Evolutionary conservation across 2,888 invertebrate species (phyloP).

Genomic region (Cryptocheilus praepositus): DNA sequence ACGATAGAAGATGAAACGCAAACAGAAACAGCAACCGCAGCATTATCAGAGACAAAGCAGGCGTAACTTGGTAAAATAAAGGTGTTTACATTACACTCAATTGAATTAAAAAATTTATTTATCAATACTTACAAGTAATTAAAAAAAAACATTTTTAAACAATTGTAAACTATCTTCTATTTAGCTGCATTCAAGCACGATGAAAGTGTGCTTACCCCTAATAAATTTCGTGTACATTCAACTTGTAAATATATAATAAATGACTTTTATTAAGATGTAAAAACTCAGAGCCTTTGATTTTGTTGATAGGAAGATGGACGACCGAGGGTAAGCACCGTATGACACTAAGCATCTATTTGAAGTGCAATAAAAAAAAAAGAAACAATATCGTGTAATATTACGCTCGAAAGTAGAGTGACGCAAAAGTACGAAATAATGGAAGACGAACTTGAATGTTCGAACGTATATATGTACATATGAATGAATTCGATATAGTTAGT

Average conservation of each 20-base stretch:
- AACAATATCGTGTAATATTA: slow-evolving; percentile 36
- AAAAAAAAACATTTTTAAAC: slow-evolving; percentile 63
- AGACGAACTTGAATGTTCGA: slow-evolving; percentile 41
- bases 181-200: slow-evolving; percentile 48
- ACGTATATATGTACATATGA: slow-evolving; percentile 44
- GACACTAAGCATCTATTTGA: slow-evolving; percentile 33
- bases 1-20: slow-evolving; percentile 64
- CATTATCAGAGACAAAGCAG: slow-evolving; percentile 15
- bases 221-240: slow-evolving; percentile 33
- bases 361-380: slow-evolving; percentile 14
- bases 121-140: slow-evolving; percentile 64
- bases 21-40: slow-evolving; percentile 18
- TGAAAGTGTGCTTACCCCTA: slow-evolving; percentile 31
- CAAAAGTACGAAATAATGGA: slow-evolving; percentile 44
- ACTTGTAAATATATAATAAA: slow-evolving; percentile 11
- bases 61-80: neutral
- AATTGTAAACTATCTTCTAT: slow-evolving; percentile 61
- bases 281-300: slow-evolving; percentile 18
- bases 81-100: slow-evolving; percentile 26
- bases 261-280: slow-evolving; percentile 10
- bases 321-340: slow-evolving; percentile 33
- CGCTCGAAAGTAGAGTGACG: slow-evolving; percentile 42
- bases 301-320: slow-evolving; percentile 24
- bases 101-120: slow-evolving; percentile 58
- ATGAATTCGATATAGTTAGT: slow-evolving; percentile 42